Evolutionary conservation across 2,113 vertebrate species (phyloP).

Genomic region (Cheilinus undulatus): DNA sequence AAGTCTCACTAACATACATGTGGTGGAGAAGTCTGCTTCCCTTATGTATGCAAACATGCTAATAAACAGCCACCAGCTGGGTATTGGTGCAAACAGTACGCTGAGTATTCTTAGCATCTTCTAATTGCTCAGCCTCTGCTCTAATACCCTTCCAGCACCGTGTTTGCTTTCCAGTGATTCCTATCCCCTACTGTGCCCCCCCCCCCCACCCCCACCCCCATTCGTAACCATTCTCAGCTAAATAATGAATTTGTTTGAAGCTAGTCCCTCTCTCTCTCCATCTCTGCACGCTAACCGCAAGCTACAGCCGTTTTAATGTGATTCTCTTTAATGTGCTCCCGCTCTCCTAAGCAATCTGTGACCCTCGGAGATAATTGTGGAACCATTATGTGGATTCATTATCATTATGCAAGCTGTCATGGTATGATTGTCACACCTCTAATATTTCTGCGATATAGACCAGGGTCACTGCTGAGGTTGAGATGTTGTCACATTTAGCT

Average conservation of each 20-base stretch:
- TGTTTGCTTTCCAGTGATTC: constrained; percentile 57
- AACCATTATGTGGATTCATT: constrained; percentile 47
- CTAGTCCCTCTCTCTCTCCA: constrained; percentile 15
- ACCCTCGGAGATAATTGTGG: constrained; percentile 64
- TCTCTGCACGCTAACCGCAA: constrained; percentile 38
- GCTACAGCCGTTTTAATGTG: constrained; percentile 46
- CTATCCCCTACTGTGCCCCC: constrained; percentile 36
- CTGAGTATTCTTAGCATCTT: constrained; percentile 39
- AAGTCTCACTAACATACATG: background rate
- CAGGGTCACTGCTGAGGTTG: constrained; percentile 6
- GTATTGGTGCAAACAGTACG: constrained; percentile 8
- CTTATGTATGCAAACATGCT: constrained; percentile 2
- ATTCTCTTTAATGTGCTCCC: constrained; percentile 56
- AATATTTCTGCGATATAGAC: background rate
- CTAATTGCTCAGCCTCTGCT: constrained; percentile 37
- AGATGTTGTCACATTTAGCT: constrained; percentile 21
- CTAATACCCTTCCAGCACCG: constrained; percentile 39
- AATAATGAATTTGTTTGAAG: constrained; percentile 66
- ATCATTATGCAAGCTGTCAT: constrained; percentile 39
- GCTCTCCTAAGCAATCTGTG: constrained; percentile 43
- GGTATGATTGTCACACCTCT: constrained; percentile 20
- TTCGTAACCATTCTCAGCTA: constrained; percentile 31
- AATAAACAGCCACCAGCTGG: constrained; percentile 15
- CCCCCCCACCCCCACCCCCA: constrained; percentile 4
- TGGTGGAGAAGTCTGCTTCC: background rate